phyloP scores from a whole-genome alignment of 2,113 vertebrate genomes.

The Aleadryas rufinucha region DNA sequence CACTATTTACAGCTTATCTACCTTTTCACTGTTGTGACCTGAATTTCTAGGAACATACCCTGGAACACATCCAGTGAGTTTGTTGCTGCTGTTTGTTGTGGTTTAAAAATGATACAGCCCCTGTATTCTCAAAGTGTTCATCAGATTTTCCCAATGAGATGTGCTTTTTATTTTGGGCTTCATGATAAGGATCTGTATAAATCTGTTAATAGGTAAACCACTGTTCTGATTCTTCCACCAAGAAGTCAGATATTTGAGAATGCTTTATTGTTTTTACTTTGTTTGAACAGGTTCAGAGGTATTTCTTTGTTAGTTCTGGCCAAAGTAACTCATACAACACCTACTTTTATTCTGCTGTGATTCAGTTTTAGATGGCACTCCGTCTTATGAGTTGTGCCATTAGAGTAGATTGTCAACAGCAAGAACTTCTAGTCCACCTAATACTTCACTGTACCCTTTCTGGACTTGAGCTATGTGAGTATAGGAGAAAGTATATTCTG shows the following conservation, averaged over 20 bases:
- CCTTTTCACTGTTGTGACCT: not conserved
- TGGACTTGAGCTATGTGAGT: not conserved
- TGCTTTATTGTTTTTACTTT: not conserved
- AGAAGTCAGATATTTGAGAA: not conserved
- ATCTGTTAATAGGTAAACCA: not conserved
- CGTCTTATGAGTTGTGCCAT: not conserved
- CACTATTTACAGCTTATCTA: not conserved
- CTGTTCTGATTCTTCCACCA: not conserved
- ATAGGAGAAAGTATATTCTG: not conserved
- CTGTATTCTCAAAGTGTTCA: not conserved
- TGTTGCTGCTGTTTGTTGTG: not conserved
- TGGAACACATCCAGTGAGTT: not conserved
- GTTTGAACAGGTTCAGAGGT: not conserved
- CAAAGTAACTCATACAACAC: not conserved
- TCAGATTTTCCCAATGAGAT: not conserved
- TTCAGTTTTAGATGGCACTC: constrained; percentile 24
- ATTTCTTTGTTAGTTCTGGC: not conserved
- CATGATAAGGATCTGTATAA: not conserved
- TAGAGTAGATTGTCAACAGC: not conserved
- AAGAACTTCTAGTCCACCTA: not conserved
- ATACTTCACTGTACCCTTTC: not conserved
- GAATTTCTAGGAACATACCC: constrained; percentile 2
- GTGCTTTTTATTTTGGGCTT: not conserved
- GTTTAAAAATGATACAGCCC: not conserved
- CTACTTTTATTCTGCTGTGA: not conserved